Conservation (phyloP, 2,888 invertebrate genomes). For the Caenorhabditis japonica region DNA sequence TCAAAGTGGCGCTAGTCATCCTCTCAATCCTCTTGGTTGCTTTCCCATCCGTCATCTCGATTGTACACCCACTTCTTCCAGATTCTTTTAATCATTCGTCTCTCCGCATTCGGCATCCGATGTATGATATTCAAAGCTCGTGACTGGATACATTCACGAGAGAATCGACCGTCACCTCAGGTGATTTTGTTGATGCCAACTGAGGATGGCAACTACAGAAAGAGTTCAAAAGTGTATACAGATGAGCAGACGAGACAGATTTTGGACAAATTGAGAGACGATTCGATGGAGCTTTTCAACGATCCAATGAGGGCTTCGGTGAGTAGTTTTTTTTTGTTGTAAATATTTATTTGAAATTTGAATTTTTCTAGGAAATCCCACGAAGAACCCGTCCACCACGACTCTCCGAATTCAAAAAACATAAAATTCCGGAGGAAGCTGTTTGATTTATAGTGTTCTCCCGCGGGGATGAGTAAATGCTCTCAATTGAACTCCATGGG, state of each 20-base stretch:
- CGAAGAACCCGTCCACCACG: slow-evolving; percentile 24
- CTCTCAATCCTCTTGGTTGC: slow-evolving; percentile 54
- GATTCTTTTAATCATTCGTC: slow-evolving; percentile 56
- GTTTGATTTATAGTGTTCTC: no score
- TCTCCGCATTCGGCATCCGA: slow-evolving; percentile 59
- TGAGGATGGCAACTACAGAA: slow-evolving; percentile 58
- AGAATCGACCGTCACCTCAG: slow-evolving; percentile 56
- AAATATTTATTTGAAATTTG: neutral
- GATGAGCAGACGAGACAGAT: slow-evolving; percentile 59
- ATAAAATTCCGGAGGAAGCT: slow-evolving; percentile 44
- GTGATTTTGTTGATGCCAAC: slow-evolving; percentile 67
- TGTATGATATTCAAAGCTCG: slow-evolving; percentile 59
- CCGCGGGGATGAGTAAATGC: no score
- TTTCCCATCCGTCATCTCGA: no score
- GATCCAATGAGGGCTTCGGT: slow-evolving; percentile 27
- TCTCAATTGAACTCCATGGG: no score
- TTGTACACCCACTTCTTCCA: slow-evolving; percentile 16
- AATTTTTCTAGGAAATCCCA: slow-evolving; percentile 12
- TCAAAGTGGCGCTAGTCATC: slow-evolving; percentile 63
- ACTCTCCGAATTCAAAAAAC: slow-evolving; percentile 35
- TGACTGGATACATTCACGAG: slow-evolving; percentile 58
- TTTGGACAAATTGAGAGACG: slow-evolving; percentile 53
- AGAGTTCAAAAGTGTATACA: slow-evolving; percentile 53
- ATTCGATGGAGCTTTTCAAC: slow-evolving; percentile 59
- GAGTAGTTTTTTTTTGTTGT: neutral